A percentile compares a stretch with the other conserved stretches of the same genome.
Evolutionary conservation across 1,140 invertebrate genomes (phyloP).

Genomic region (Latrodectus geometricus): DNA sequence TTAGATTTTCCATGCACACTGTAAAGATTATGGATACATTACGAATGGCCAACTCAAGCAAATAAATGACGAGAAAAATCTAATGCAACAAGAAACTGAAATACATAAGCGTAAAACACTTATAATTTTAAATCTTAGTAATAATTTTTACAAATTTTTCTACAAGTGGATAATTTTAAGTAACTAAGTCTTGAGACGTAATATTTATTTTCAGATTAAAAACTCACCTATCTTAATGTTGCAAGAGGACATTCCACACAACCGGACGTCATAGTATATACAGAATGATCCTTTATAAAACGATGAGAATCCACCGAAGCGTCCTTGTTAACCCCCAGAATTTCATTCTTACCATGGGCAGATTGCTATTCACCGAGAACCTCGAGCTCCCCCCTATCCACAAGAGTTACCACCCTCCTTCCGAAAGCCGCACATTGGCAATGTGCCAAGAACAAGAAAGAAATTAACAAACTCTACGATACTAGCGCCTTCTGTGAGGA

Average conservation of each 20-base stretch:
- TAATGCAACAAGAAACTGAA: no score
- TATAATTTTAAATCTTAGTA: no score
- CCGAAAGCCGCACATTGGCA: slow-evolving; percentile 22
- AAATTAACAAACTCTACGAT: background rate
- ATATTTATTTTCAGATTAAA: background rate
- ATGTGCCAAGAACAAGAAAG: slow-evolving; percentile 18
- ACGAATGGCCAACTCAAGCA: no score
- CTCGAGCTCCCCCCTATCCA: background rate
- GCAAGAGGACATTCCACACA: slow-evolving; percentile 9
- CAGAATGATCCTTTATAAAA: background rate
- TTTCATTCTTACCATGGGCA: background rate
- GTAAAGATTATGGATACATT: no score
- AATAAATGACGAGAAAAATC: no score
- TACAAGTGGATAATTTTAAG: no score
- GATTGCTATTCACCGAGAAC: background rate
- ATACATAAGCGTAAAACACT: no score
- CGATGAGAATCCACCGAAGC: background rate
- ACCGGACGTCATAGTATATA: slow-evolving; percentile 25
- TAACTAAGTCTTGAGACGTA: no score
- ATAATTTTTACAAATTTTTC: no score
- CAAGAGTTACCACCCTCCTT: background rate
- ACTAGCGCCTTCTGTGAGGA: slow-evolving; percentile 30
- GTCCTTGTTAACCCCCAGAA: slow-evolving; percentile 20
- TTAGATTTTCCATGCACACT: no score
- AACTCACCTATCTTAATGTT: background rate